Evolutionary conservation across 1,140 invertebrate species (phyloP), one percentile per base, ranked within the genome.

Genomic region (Oryctes rhinoceros): DNA sequence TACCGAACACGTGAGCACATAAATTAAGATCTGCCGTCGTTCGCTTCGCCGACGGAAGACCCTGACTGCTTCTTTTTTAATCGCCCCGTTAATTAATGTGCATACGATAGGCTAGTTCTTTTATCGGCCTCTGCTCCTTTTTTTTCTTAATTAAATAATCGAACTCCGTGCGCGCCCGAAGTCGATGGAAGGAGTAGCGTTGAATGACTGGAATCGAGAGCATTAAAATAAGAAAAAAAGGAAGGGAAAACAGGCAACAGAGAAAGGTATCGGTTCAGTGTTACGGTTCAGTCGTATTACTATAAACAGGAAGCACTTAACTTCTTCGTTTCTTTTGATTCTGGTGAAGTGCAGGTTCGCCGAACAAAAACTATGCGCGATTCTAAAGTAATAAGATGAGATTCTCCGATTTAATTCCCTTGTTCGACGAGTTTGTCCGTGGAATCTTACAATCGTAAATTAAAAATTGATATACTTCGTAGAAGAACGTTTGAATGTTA

Each of bases 1-100:
- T 59, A 15, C 18, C n/a, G 6, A 71, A 71, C 65, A 71, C 65
- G 65, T 71, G 65, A 71, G 20, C 65, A 71, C 65, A 71, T 71
- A 71, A 71, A 71, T 71, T 71, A 71, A 71, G 65, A 71, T 71
- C 65, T 71, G 65, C 65, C 20, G 65, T 71, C 65, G 20, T 37
- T 37, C 35, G 20, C n/a, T 37, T 71, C 65, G 30, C 20, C 24
- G 20, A 71, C 65, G 65, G 65, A 71, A 71, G 65, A 37, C 65
- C 20, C 65, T 37, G 65, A 71, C 65, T 71, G 20, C 65, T 24
- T 71, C 24, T n/a, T 71, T 71, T 71, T 71, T 24, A 71, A 71
- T 71, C 20, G 65, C 65, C 35, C 65, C 35, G 20, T 71, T 71
- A 71, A 71, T 71, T 71, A 71, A 71, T 71, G 65, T 71, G 65